A percentile compares a stretch with the other conserved stretches of the same genome.
phyloP scores from a whole-genome alignment of 2,113 vertebrate species.

The Laticauda laticaudata region DNA sequence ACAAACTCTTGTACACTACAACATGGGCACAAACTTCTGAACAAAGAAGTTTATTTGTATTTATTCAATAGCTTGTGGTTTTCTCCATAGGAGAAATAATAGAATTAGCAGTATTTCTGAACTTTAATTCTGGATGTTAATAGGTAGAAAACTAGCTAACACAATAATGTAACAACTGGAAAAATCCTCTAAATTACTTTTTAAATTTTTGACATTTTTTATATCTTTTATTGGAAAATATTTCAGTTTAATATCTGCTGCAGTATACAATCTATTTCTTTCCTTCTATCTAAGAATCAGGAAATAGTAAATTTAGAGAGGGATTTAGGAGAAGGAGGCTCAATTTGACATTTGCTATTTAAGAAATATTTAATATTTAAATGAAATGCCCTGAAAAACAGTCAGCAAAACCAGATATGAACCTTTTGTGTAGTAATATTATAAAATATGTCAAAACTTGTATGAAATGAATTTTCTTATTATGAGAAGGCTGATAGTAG shows the following conservation, averaged over 20 bases:
- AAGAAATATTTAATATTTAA: constrained; percentile 6
- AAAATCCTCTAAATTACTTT: background rate
- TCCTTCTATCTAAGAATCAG: constrained; percentile 47
- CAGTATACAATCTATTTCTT: background rate
- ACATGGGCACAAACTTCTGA: background rate
- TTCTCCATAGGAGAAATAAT: background rate
- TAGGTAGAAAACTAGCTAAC: background rate
- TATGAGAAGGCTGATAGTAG: background rate
- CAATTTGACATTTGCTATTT: constrained; percentile 31
- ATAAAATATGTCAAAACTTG: constrained; percentile 34
- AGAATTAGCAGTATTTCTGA: background rate
- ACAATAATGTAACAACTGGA: background rate
- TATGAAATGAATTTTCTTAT: constrained; percentile 20
- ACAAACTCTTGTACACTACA: constrained; percentile 33
- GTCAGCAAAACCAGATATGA: constrained; percentile 17
- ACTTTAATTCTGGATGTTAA: background rate
- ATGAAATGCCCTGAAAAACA: constrained; percentile 27
- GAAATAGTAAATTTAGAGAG: constrained; percentile 63
- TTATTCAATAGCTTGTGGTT: constrained; percentile 11
- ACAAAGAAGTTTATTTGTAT: constrained; percentile 26
- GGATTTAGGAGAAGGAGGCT: constrained; percentile 33
- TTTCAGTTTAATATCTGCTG: background rate
- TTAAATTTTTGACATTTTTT: background rate
- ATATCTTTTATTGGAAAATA: background rate
- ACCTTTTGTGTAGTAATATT: background rate